Percentiles rank a stretch among this genome's conserved stretches.
These are phyloP conservation scores for Zapornia atra DNA, from an alignment of 2,113 vertebrate genomes.

Conservation along the genomic window DNA sequence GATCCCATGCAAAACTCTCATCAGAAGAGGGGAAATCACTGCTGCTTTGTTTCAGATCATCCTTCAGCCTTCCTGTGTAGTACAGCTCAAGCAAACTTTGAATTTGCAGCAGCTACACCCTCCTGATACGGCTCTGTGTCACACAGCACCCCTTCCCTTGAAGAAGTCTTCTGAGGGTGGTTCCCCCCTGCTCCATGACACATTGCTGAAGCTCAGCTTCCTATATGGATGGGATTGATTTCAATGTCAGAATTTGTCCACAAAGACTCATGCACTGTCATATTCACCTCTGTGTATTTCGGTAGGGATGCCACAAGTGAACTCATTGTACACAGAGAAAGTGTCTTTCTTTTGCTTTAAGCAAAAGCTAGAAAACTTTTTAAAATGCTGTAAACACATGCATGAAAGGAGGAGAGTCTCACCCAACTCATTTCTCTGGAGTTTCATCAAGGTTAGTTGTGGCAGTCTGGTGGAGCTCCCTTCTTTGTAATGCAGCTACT, in stretches of 20 bases:
- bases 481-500: neutral
- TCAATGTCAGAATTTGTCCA: neutral
- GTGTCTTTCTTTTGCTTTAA: neutral
- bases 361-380: neutral
- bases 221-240: neutral
- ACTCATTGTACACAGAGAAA: neutral
- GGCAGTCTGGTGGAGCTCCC: neutral
- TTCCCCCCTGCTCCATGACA: neutral
- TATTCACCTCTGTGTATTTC: neutral
- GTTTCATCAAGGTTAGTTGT: neutral
- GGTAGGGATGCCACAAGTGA: neutral
- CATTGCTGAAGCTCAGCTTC: neutral
- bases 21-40: neutral
- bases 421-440: neutral
- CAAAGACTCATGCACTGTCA: neutral
- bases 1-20: neutral
- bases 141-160: neutral
- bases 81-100: neutral
- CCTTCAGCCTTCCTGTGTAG: neutral
- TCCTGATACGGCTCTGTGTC: neutral
- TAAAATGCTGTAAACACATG: neutral
- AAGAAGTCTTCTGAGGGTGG: neutral
- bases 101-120: neutral
- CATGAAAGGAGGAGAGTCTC: neutral
- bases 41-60: neutral